Base-by-base conservation (phyloP, 2,888 invertebrate species). In the Brenthis ino region DNA sequence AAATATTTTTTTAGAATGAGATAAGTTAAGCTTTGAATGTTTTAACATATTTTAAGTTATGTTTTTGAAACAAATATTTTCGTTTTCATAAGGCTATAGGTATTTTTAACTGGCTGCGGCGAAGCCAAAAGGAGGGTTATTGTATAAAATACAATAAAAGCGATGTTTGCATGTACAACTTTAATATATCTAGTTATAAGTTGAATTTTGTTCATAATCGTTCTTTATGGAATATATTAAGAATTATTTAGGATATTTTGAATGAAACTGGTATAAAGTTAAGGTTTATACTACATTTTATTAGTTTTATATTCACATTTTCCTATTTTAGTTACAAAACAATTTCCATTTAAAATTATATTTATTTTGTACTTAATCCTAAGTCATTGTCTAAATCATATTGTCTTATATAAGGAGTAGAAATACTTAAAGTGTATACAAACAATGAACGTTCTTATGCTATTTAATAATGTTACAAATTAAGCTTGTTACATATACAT, bases 251-350 rank as follows among this genome's bases (percentile, higher is more conserved):
- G 16, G 6, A 28, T n/a, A 16, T 28, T 33, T 56, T 51, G 0
- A 67, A 63, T 67, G 20, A 67, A 75, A 66, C 77, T 73, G 64
- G 57, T 61, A 67, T 65, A 72, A 68, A 60, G 54, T 71, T 79
- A 77, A 80, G 79, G 78, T 82, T 80, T 80, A 87, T 86, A 85
- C 89, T 90, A 89, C 89, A 83, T 91, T 76, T 92, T 91, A 92
- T 89, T 91, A 87, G 86, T 88, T 90, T 89, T 85, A 79, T 91
- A 91, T 91, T 91, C 91, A 91, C 91, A 92, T 84, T 84, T 74
- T 85, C 79, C 88, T 91, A 89, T 89, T 86, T 88, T 87, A 88
- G 86, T 90, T 93, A 91, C 87, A 93, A 93, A 93, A 92, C 89
- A 89, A 87, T 84, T 82, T 81, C 80, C 79, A 70, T 87, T 88